A percentile compares a stretch with the other conserved stretches of the same genome.
phyloP scores from a whole-genome alignment of 2,797 vertebrate genomes.

The Rhadinocentrus ornatus region DNA sequence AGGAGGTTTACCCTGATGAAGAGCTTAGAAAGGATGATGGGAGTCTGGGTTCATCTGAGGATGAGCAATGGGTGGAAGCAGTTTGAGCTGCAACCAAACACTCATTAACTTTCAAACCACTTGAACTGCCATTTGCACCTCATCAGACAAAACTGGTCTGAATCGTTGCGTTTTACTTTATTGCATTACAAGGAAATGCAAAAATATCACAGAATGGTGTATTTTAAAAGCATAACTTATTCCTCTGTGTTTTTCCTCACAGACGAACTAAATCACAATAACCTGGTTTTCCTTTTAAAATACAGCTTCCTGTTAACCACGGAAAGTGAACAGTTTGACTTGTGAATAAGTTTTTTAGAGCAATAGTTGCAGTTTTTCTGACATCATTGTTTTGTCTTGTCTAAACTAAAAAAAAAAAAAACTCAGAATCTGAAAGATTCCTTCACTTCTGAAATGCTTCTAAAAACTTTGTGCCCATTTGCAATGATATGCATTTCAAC shows the following conservation, averaged over 20 bases:
- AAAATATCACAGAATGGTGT: not conserved
- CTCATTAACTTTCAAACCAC: slow-evolving; percentile 52
- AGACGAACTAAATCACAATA: slow-evolving; percentile 39
- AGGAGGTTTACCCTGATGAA: slow-evolving; percentile 70
- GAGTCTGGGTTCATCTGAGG: slow-evolving; percentile 75
- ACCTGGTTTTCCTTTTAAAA: slow-evolving; percentile 30
- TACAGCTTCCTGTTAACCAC: slow-evolving; percentile 52
- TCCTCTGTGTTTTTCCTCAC: slow-evolving; percentile 14
- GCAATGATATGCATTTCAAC: not conserved
- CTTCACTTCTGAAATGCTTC: not conserved
- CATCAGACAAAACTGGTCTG: not conserved
- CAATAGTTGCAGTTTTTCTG: too few relatives aligned
- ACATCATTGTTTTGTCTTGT: too few relatives aligned
- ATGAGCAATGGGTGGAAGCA: slow-evolving; percentile 52
- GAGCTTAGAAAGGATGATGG: slow-evolving; percentile 56
- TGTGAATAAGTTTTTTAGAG: slow-evolving; percentile 39
- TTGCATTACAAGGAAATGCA: not conserved
- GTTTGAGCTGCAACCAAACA: slow-evolving; percentile 56
- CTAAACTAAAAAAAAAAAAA: not conserved
- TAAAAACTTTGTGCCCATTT: not conserved
- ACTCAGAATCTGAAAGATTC: not conserved
- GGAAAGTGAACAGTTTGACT: slow-evolving; percentile 5
- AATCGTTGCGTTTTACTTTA: slow-evolving; percentile 48
- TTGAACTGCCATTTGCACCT: slow-evolving; percentile 62
- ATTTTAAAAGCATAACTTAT: not conserved